A percentile compares a stretch with the other conserved stretches of the same genome.
Conservation (phyloP, 2,113 vertebrate species). For the Penelope pileata region DNA sequence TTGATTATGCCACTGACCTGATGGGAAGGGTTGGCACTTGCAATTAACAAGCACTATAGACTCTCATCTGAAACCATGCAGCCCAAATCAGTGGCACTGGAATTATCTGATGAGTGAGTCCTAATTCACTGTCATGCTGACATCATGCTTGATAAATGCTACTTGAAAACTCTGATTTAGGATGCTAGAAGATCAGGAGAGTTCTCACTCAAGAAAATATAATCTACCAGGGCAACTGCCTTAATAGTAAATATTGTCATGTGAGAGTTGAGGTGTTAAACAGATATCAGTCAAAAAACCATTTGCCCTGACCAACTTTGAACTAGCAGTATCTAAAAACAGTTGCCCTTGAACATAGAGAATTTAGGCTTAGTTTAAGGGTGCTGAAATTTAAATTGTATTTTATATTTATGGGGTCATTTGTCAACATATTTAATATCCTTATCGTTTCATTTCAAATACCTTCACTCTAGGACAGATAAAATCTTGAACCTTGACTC, state of each 20-base stretch:
- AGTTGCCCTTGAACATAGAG: background rate
- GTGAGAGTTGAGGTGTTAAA: background rate
- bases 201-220: background rate
- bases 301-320: background rate
- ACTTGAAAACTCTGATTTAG: background rate
- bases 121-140: background rate
- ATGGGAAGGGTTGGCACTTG: background rate
- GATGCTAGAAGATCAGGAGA: background rate
- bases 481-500: background rate
- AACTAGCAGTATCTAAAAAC: background rate
- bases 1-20: background rate
- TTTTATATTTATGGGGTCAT: background rate
- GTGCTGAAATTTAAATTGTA: background rate
- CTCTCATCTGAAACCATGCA: background rate
- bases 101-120: background rate
- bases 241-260: background rate
- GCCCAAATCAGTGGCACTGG: background rate
- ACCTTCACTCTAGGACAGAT: background rate
- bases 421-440: background rate
- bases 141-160: background rate
- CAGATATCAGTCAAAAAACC: background rate
- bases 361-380: background rate
- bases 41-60: too few species aligned
- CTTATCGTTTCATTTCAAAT: background rate
- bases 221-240: background rate